Percentiles rank a stretch among this genome's conserved stretches.
Evolutionary conservation across 2,888 invertebrate genomes (phyloP).

Genomic region (Mycogona germanica): DNA sequence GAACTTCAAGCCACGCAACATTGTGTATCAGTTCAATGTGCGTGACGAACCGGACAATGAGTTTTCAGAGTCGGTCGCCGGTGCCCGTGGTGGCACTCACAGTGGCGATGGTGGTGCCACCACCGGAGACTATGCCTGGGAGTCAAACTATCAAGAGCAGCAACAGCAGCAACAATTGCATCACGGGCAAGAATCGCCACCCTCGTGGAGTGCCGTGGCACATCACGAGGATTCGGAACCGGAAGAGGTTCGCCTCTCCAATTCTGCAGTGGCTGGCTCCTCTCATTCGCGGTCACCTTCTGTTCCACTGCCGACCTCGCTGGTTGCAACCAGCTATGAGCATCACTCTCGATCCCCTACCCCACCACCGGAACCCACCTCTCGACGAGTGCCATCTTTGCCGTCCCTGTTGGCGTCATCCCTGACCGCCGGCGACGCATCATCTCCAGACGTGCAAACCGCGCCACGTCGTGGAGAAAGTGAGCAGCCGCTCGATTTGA

Average conservation of each 20-base stretch:
- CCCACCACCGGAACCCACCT: not conserved
- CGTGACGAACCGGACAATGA: slow-evolving; percentile 16
- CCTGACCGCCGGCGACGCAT: not conserved
- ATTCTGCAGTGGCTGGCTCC: not conserved
- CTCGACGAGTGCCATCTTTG: too few relatives aligned
- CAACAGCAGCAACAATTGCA: not conserved
- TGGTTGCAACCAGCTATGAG: too few relatives aligned
- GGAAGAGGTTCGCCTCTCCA: not conserved
- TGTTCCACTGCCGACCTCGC: too few relatives aligned
- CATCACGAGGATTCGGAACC: not conserved
- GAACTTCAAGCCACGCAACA: slow-evolving; percentile 65
- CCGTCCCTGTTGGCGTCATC: too few relatives aligned
- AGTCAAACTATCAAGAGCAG: not conserved
- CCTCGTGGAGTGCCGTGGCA: not conserved
- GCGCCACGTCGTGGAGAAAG: not conserved
- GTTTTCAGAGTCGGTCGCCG: slow-evolving; percentile 4
- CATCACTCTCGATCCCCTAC: too few relatives aligned
- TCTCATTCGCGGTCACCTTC: too few relatives aligned
- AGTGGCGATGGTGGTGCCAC: not conserved
- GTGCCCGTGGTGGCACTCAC: not conserved
- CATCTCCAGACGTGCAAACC: not conserved
- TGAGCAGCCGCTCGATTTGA: slow-evolving; percentile 18
- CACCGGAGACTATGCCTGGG: too few relatives aligned
- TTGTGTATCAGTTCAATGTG: slow-evolving; percentile 30
- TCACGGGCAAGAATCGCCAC: too few relatives aligned